phyloP scores from a whole-genome alignment of 30 jellyfish, hydroid and myxozoan genomes.

The Turritopsis dohrnii region DNA sequence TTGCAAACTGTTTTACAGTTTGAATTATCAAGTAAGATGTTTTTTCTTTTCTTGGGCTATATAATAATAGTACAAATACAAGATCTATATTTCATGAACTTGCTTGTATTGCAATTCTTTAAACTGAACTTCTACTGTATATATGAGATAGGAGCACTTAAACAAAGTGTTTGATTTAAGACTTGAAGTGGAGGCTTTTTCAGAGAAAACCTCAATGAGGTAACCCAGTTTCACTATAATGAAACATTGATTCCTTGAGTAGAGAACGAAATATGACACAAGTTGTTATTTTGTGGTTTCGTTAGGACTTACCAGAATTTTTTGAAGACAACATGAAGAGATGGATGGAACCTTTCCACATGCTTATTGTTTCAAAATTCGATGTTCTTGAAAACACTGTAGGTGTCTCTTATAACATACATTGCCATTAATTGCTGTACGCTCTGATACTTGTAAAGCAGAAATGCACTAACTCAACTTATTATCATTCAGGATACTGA shows the following conservation, averaged over 20 bases:
- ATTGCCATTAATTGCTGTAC: too few relatives aligned
- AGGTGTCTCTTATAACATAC: not conserved
- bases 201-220: too few relatives aligned
- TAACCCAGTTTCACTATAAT: too few relatives aligned
- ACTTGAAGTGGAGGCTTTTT: not conserved
- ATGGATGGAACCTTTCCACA: constrained; percentile 94
- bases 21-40: constrained; percentile 77
- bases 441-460: not conserved
- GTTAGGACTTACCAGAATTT: constrained; percentile 92
- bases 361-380: constrained; percentile 61
- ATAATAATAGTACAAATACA: not conserved
- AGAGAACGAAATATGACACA: too few relatives aligned
- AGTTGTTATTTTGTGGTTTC: too few relatives aligned
- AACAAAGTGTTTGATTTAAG: not conserved
- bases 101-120: not conserved
- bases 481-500: constrained; percentile 52
- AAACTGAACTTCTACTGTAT: not conserved
- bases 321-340: constrained; percentile 89
- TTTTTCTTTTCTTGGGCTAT: not conserved
- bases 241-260: too few relatives aligned
- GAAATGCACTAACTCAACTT: not conserved
- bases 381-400: constrained; percentile 58
- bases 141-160: not conserved
- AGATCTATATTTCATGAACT: not conserved
- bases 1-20: constrained; percentile 82